These are phyloP conservation scores for Cerastoderma edule DNA, from an alignment of 2,888 invertebrate genomes.

Conservation along the genomic window DNA sequence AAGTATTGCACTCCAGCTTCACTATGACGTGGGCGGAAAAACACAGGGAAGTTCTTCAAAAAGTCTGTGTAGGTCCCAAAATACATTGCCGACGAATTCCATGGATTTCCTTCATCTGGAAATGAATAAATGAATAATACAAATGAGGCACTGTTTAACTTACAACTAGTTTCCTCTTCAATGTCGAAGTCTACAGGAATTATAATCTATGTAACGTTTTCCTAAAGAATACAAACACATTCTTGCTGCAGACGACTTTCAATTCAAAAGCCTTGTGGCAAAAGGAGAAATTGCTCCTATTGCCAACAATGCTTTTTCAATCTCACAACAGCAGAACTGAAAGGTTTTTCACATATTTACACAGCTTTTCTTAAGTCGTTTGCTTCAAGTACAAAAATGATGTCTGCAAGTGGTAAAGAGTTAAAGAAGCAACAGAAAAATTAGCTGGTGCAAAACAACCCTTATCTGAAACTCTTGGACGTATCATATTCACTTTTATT, in stretches of 20 bases:
- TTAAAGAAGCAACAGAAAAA: no score
- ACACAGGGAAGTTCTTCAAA: slow-evolving; percentile 66
- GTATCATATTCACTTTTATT: no score
- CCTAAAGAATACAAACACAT: no score
- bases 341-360: neutral
- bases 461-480: no score
- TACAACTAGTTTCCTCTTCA: neutral
- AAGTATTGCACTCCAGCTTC: slow-evolving; percentile 9
- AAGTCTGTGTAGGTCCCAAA: slow-evolving; percentile 71
- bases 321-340: no score
- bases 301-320: neutral
- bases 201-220: no score
- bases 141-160: neutral
- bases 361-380: neutral
- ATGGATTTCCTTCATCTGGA: slow-evolving; percentile 71
- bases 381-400: no score
- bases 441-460: no score
- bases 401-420: no score
- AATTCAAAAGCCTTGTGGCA: no score
- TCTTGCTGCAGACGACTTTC: no score
- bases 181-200: neutral
- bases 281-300: slow-evolving; percentile 6
- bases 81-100: slow-evolving; percentile 67
- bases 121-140: slow-evolving; percentile 2
- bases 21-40: slow-evolving; percentile 59